Conservation (phyloP, 2,797 vertebrate species). For the Neosilurus mollespiculum region DNA sequence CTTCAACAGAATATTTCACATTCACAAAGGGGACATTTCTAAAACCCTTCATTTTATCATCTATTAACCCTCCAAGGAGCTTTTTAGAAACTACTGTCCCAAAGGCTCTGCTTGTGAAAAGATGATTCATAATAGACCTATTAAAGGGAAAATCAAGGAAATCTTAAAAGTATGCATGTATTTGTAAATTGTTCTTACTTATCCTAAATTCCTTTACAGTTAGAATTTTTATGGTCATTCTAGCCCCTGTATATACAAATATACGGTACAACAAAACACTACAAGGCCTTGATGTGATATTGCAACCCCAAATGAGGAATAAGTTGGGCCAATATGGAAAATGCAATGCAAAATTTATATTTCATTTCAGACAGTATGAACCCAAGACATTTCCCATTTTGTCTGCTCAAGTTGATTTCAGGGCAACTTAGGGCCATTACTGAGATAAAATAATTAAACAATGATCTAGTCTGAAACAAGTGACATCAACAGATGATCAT, state of each 20-base stretch:
- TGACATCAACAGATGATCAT: no score
- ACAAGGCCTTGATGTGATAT: background rate
- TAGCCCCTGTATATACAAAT: background rate
- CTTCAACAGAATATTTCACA: background rate
- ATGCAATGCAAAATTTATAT: no score
- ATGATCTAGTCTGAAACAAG: no score
- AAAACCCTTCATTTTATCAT: no score
- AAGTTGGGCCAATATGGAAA: no score
- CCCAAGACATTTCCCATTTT: no score
- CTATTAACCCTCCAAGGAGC: background rate
- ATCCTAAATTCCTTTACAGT: background rate
- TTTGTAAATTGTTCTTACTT: background rate
- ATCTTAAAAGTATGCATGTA: background rate
- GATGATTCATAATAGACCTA: background rate
- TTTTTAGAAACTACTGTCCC: background rate
- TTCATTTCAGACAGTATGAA: no score
- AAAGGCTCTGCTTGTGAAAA: background rate
- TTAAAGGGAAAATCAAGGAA: background rate
- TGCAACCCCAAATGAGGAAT: no score
- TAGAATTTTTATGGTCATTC: background rate
- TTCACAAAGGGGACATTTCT: background rate
- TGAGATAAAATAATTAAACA: no score
- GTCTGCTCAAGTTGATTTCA: no score
- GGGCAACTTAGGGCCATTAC: no score
- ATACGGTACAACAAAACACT: background rate